Conservation (phyloP, 1,140 invertebrate genomes). For the Carposina sasakii region DNA sequence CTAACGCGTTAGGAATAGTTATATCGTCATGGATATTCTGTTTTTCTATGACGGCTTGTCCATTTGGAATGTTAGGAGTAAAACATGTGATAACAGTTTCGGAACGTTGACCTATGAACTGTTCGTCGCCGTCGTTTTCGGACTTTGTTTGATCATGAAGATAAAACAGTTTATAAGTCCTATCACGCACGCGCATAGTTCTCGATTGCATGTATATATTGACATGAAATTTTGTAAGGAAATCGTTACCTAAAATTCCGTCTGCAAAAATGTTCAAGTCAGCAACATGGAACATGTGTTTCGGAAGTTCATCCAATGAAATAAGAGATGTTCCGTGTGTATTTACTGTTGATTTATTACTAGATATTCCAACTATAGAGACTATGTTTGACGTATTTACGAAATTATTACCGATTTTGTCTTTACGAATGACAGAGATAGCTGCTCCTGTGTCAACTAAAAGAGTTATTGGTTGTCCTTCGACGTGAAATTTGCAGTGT, state of each 20-base stretch:
- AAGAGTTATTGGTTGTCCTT: slow-evolving; percentile 4
- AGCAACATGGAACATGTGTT: slow-evolving; percentile 25
- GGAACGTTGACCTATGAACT: too few relatives aligned
- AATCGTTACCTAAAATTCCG: slow-evolving; percentile 33
- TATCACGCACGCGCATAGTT: too few relatives aligned
- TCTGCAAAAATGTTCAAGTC: slow-evolving; percentile 29
- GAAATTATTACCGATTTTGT: slow-evolving; percentile 8
- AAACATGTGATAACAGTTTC: too few relatives aligned
- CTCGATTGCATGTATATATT: slow-evolving; percentile 28
- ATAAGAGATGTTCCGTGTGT: slow-evolving; percentile 21
- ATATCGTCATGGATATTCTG: too few relatives aligned
- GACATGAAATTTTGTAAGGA: slow-evolving; percentile 30
- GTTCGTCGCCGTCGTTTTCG: too few relatives aligned
- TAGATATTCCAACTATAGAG: slow-evolving; percentile 15
- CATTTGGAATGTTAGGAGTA: too few relatives aligned
- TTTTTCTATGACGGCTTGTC: too few relatives aligned
- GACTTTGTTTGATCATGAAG: too few relatives aligned
- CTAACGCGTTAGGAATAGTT: too few relatives aligned
- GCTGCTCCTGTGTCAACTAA: slow-evolving; percentile 17
- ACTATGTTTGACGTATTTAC: slow-evolving; percentile 8
- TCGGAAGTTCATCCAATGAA: slow-evolving; percentile 23
- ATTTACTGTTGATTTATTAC: background rate
- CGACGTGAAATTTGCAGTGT: slow-evolving; percentile 10
- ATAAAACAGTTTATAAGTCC: too few relatives aligned
- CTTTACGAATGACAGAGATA: slow-evolving; percentile 13